Evolutionary conservation across 2,888 invertebrate species (phyloP), one percentile per base, ranked within the genome.

Genomic region (Tenthredo mesomela): DNA sequence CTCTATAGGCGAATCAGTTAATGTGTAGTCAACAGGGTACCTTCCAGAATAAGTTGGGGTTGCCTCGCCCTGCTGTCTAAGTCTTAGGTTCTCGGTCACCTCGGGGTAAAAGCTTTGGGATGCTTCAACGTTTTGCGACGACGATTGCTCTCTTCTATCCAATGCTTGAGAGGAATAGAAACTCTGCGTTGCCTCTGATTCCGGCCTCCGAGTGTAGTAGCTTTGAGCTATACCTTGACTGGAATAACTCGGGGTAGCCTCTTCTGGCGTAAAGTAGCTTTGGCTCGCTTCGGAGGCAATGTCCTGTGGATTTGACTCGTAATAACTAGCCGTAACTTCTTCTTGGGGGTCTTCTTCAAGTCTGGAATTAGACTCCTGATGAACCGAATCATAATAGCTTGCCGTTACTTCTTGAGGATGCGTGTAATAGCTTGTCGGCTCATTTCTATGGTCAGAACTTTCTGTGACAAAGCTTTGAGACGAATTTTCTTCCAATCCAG

Each of bases 91-190:
- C 33, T 91, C 90, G 10, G 87, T 87, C 15, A 88, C 88, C 65
- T 93, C 92, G 21, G 90, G 91, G 84, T 93, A 93, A 83, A 92
- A 93, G 73, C 92, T 93, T 86, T 92, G 92, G 5, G 93, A 92
- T 0, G 92, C 91, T 43, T 92, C 92, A 33, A 91, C 90, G 82
- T 91, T 92, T 47, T 91, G 90, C 25, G 91, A 88, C 18, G 90
- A 88, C 0, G 92, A 89, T 70, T 89, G 90, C 61, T 90, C 90
- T 0, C 88, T 89, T 43, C 89, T 87, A 21, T 91, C 91, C 47
- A 90, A 85, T 12, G 91, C 91, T 21, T 91, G 90, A 2, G 90
- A 85, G 3, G 92, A 92, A 54, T 93, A 93, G 33, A 89, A 92
- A 84, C 92, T 93, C 84, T 92, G 92, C 82, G 91, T 93, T 15